phyloP scores from a whole-genome alignment of 2,888 invertebrate species.

The Zygothrica quintamaculata region DNA sequence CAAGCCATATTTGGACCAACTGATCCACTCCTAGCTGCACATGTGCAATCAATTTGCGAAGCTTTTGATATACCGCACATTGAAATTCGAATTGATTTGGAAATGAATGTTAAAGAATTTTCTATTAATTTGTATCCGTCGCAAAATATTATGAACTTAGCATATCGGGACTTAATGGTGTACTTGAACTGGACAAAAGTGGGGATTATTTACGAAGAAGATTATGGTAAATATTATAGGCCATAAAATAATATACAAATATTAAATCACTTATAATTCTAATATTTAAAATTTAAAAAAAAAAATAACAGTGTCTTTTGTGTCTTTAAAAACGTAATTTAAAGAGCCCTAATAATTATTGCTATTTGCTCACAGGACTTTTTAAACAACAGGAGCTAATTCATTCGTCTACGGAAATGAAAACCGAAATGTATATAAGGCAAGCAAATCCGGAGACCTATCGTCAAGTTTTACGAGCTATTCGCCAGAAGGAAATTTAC shows the following conservation, averaged over 20 bases:
- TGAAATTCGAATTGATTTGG: constrained; percentile 90
- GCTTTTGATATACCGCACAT: constrained; percentile 96
- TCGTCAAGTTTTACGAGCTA: constrained; percentile 87
- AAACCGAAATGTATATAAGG: constrained; percentile 91
- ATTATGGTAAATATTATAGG: constrained; percentile 87
- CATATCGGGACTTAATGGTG: constrained; percentile 93
- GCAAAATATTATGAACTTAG: constrained; percentile 91
- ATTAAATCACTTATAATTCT: too few species aligned
- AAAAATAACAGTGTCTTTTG: too few species aligned
- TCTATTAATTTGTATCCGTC: constrained; percentile 96
- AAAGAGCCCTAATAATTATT: too few species aligned
- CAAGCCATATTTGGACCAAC: constrained; percentile 90
- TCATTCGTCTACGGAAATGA: constrained; percentile 86
- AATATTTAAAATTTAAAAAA: too few species aligned
- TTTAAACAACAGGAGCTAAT: constrained; percentile 94
- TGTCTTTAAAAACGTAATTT: too few species aligned
- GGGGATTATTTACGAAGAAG: constrained; percentile 97
- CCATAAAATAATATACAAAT: too few species aligned
- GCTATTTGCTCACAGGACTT: constrained; percentile 86
- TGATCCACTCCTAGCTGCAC: constrained; percentile 91
- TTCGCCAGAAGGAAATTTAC: constrained; percentile 93
- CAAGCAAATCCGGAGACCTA: constrained; percentile 89
- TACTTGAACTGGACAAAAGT: constrained; percentile 97
- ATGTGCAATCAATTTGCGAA: constrained; percentile 95
- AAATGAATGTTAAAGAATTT: constrained; percentile 86